phyloP scores from a whole-genome alignment of 2,888 invertebrate species.

The Rhyacophila evoluta region DNA sequence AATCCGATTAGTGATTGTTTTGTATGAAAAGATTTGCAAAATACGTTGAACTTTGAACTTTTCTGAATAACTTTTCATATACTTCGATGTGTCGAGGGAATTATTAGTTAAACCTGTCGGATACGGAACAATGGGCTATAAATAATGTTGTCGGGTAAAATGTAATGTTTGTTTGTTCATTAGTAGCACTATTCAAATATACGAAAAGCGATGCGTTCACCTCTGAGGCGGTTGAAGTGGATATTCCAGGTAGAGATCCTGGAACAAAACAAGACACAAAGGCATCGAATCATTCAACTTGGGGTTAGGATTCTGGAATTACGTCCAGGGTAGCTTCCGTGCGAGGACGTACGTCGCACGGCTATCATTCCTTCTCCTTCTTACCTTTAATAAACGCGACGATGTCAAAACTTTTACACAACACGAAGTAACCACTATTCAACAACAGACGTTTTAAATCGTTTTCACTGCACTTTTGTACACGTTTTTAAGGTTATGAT shows the following conservation, averaged over 20 bases:
- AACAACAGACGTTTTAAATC: constrained; percentile 29
- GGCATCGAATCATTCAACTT: constrained; percentile 36
- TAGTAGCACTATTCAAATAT: not conserved
- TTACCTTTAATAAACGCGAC: constrained; percentile 47
- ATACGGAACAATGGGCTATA: not conserved
- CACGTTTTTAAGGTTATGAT: constrained; percentile 28
- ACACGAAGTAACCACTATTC: constrained; percentile 41
- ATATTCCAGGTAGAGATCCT: constrained; percentile 26
- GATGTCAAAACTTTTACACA: constrained; percentile 49
- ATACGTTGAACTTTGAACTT: not conserved
- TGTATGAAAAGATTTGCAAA: not conserved
- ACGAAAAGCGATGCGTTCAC: not conserved
- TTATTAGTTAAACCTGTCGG: not conserved
- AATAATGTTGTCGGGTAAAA: not conserved
- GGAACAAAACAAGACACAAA: constrained; percentile 42
- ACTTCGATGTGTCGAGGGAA: not conserved
- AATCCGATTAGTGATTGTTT: not conserved
- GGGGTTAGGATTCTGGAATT: constrained; percentile 43
- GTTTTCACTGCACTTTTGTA: constrained; percentile 43
- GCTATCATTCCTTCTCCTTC: constrained; percentile 44
- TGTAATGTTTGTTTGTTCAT: constrained; percentile 19
- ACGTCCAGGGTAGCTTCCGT: constrained; percentile 46
- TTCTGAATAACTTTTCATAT: not conserved
- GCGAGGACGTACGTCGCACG: constrained; percentile 42
- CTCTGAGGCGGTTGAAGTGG: not conserved